Conservation (phyloP, 2,888 invertebrate genomes). For the Chydorus sphaericus region DNA sequence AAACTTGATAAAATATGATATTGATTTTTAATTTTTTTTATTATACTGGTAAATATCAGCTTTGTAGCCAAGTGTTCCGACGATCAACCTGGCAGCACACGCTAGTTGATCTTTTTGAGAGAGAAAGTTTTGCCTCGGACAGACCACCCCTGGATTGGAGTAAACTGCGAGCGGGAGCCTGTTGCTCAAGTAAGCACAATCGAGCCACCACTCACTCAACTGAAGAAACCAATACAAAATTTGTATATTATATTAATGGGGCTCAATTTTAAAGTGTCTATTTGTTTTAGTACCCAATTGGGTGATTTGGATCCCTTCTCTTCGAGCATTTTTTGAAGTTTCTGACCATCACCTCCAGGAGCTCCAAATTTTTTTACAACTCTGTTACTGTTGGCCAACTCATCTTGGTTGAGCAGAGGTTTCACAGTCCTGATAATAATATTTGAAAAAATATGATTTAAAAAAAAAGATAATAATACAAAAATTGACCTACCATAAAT, state of each 20-base stretch:
- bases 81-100: conserved; percentile 56
- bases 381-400: conserved; percentile 49
- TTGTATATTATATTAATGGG: conserved; percentile 5
- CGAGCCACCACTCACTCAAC: conserved; percentile 80
- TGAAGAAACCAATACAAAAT: conserved; percentile 23
- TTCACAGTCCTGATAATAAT: conserved; percentile 53
- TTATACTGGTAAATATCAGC: conserved; percentile 52
- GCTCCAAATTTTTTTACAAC: conserved; percentile 49
- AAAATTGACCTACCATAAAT: conserved; percentile 37
- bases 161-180: conserved; percentile 68
- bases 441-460: background rate
- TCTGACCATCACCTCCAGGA: conserved; percentile 45
- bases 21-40: too few relatives aligned
- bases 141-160: conserved; percentile 72
- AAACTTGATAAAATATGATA: too few relatives aligned
- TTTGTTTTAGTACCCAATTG: conserved; percentile 50
- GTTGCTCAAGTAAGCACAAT: conserved; percentile 68
- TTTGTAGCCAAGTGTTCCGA: conserved; percentile 56
- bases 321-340: conserved; percentile 56
- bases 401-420: conserved; percentile 56
- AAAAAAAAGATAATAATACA: background rate
- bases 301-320: conserved; percentile 45
- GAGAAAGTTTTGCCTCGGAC: conserved; percentile 49
- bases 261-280: background rate
- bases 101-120: conserved; percentile 41